Base-by-base conservation (phyloP, 2,797 vertebrate genomes). In the Tokudaia muenninki region DNA sequence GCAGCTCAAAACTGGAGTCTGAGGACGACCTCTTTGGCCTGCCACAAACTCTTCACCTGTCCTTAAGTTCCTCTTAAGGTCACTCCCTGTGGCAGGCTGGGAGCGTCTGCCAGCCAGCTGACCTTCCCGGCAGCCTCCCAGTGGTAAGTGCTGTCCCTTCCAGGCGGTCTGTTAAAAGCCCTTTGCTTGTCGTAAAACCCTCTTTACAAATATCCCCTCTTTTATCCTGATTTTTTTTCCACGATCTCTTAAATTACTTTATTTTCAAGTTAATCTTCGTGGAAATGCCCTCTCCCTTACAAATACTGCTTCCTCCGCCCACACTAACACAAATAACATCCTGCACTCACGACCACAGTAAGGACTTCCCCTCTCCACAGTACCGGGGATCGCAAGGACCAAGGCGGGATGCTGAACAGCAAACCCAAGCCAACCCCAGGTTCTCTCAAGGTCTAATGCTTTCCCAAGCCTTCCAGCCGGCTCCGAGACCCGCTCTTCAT, bases 271-370 rank as follows among this genome's bases (percentile, higher is more conserved):
- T 80, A 78, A 59, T 81, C 70, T 75, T 24, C n/a, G 59, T 88
- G 74, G 92, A 90, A 93, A 94, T 74, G 77, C 41, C 63, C 83
- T 90, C 84, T 52, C 83, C 70, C 90, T 78, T 72, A 47, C 37
- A 89, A 77, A 80, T 44, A 79, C 14, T 13, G 63, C 70, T 50
- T 37, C 44, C 17, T 52, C 72, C 41, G 22, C n/a, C 77, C n/a
- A 82, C 47, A 63, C 10, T 41, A 87, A 65, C 5, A n/a, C 6
- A 37, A 34, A 37, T 1, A 14, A 14, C 7, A 29, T 10, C 4
- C 11, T 17, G 37, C 79, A 41, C 34, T 41, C 63, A 67, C 19
- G 65, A 16, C 29, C 82, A 29, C 6, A 55, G 52, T 9, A 72
- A 79, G 44, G 63, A 55, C 65, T 50, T 72, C 91, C 91, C 81